Evolutionary conservation across 2,113 vertebrate species (phyloP).

Genomic region (Anoplopoma fimbria): DNA sequence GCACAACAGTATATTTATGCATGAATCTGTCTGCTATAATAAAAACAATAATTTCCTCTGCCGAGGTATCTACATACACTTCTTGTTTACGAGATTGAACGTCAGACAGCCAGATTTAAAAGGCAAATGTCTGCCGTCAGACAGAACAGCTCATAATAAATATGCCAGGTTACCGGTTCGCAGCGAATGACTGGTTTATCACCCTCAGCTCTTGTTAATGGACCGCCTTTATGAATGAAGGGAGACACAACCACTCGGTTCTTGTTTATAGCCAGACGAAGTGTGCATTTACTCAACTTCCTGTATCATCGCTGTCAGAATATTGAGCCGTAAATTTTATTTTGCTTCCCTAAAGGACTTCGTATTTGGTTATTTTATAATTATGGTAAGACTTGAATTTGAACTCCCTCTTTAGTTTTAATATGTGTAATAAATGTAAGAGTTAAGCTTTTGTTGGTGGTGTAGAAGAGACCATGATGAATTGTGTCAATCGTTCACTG

Average conservation of each 20-base stretch:
- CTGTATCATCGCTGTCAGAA: slow-evolving; percentile 57
- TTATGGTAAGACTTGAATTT: slow-evolving; percentile 12
- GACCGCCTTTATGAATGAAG: slow-evolving; percentile 55
- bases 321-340: slow-evolving; percentile 39
- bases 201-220: slow-evolving; percentile 42
- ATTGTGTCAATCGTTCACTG: neutral
- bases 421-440: slow-evolving; percentile 7
- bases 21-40: neutral
- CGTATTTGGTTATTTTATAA: neutral
- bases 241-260: slow-evolving; percentile 49
- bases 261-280: slow-evolving; percentile 47
- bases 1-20: neutral
- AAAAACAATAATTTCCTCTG: neutral
- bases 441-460: neutral
- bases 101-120: slow-evolving; percentile 60
- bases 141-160: slow-evolving; percentile 60
- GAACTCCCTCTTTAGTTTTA: neutral
- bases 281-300: slow-evolving; percentile 31
- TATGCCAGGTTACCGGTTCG: slow-evolving; percentile 43
- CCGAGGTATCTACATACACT: neutral
- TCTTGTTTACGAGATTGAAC: slow-evolving; percentile 32
- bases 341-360: slow-evolving; percentile 8
- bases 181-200: slow-evolving; percentile 48
- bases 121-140: slow-evolving; percentile 54
- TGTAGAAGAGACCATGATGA: neutral